Percentiles rank a stretch among this genome's conserved stretches.
Conservation (phyloP, 2,888 invertebrate species). For the Apocheima hispidaria region DNA sequence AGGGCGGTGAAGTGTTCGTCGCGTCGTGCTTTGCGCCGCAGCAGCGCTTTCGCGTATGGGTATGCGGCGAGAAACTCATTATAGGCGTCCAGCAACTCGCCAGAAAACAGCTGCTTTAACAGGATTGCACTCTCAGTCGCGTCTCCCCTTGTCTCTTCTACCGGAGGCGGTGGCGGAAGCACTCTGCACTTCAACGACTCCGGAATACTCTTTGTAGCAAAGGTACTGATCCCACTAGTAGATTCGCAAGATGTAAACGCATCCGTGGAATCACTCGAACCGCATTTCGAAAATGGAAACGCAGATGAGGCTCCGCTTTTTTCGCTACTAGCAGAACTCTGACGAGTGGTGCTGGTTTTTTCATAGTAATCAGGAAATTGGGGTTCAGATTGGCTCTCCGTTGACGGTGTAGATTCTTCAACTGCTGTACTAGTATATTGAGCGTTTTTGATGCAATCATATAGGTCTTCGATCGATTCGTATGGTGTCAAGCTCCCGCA, state of each 20-base stretch:
- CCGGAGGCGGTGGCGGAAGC: conserved; percentile 66
- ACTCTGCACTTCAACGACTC: conserved; percentile 74
- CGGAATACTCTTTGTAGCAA: conserved; percentile 70
- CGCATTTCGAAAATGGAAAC: conserved; percentile 83
- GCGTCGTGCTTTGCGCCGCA: conserved; percentile 87
- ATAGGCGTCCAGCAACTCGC: conserved; percentile 88
- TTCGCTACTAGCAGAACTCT: conserved; percentile 80
- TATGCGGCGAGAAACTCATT: conserved; percentile 88
- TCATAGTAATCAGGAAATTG: conserved; percentile 78
- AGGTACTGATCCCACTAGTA: conserved; percentile 77
- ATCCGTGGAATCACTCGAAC: conserved; percentile 79
- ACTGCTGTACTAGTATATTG: conserved; percentile 71
- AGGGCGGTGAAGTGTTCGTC: conserved; percentile 90
- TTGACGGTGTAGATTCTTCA: conserved; percentile 77
- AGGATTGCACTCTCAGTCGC: conserved; percentile 77
- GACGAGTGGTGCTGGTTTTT: conserved; percentile 73
- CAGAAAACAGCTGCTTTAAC: conserved; percentile 87
- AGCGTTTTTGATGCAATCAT: conserved; percentile 82
- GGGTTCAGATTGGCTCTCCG: conserved; percentile 77
- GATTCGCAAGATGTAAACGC: conserved; percentile 81
- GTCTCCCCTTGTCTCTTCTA: conserved; percentile 51
- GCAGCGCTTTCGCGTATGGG: conserved; percentile 85
- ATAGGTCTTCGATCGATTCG: conserved; percentile 82
- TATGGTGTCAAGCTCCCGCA: conserved; percentile 81
- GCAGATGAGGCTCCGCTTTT: conserved; percentile 81